Evolutionary conservation across 2,113 vertebrate genomes (phyloP), one percentile per base, ranked within the genome.

Genomic region (Oncorhynchus kisutch): DNA sequence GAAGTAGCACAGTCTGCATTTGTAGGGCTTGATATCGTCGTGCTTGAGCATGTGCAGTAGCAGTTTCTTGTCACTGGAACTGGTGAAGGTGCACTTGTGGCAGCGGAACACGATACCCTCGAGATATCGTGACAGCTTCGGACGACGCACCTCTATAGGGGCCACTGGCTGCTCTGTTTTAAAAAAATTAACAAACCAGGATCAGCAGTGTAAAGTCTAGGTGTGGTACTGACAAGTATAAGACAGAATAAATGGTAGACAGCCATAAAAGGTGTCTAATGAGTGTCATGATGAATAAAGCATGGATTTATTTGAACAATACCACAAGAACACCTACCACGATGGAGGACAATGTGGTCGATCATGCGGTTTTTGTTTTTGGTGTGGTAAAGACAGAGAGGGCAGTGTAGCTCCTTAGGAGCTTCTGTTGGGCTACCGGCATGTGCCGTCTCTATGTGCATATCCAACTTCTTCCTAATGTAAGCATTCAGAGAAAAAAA

Each of bases 331-430:
- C 12, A 71, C 71, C 65, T 93, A 99, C 98, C 98, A 96, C 96
- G 93, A 88, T 99, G 98, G 84, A 99, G 95, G 83, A 99, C 94
- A 64, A 99, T 96, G 87, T 99, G 98, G 90, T 99, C 97, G 0
- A 99, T 98, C 96, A 99, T 98, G 91, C 96, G 98, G 92, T 95
- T 95, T 87, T 97, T 99, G 90, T 96, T 95, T 95, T 96, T 97
- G 94, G 96, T 99, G 94, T 98, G 97, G 87, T 99, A 99, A 77
- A 98, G 96, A 88, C 98, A 99, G 81, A 99, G 96, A 60, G 97
- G 98, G 86, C 98, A 99, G 82, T 94, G 96, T 49, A 99, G 95
- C 78, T 99, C 97, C 94, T 96, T 97, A 79, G 93, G 94, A 78
- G 94, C 91, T 88, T 97, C 96, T 72, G 96, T 95, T 0, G 94